Evolutionary conservation across 2,113 vertebrate genomes (phyloP), one percentile per base, ranked within the genome.

Genomic region (Crotalus tigris): DNA sequence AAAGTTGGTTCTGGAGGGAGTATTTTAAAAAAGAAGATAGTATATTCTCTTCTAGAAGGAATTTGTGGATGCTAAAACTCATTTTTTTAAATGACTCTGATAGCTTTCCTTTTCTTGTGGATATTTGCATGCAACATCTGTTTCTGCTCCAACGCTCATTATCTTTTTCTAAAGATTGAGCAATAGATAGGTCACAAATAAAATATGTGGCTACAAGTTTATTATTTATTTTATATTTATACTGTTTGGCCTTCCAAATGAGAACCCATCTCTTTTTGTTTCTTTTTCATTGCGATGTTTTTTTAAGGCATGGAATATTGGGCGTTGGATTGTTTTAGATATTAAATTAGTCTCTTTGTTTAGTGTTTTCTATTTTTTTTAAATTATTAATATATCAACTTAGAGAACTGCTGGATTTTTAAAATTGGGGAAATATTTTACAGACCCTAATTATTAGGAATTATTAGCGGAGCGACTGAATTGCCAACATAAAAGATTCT

Each of bases 391-490:
- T 95, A 97, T 21, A 81, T 81, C 75, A 81, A 81, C 3, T 81
- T 81, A 81, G 75, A 33, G 33, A 81, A 81, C 75, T 44, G 75
- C 33, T 81, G 75, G 75, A 81, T 90, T 90, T 90, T 55, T 85
- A n/a, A 51, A 92, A 95, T 7, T 3, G 96, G 95, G 95, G 94
- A 91, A 94, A 96, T 95, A 95, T 97, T 97, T 97, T 97, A 96
- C 96, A 98, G 97, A 96, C 96, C 97, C 97, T 97, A 97, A 98
- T 98, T 97, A 97, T 87, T 97, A 97, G 97, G 96, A 97, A 96
- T 96, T 97, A 97, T 97, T 97, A 97, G 97, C 97, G 97, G 98
- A 97, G 97, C 97, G 97, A 98, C 97, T 97, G 97, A 97, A 98
- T 97, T 97, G 96, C 97, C 97, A 97, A 97, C 97, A 96, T 97